These are phyloP conservation scores for Heliconius eleuchia DNA, from an alignment of 1,140 invertebrate species.

Conservation along the genomic window DNA sequence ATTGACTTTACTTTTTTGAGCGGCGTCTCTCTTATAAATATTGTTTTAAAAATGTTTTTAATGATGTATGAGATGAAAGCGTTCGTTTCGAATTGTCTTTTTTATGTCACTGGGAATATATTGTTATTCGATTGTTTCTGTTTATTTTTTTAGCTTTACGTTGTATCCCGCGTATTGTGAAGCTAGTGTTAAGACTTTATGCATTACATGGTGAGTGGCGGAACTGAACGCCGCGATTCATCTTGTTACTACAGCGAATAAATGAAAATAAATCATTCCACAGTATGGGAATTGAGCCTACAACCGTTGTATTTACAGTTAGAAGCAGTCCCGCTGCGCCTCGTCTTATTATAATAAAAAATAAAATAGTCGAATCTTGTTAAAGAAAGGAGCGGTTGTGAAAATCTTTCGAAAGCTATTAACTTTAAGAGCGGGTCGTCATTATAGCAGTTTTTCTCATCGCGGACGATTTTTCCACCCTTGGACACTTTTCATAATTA, in stretches of 20 bases:
- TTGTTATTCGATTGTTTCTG: constrained; percentile 1
- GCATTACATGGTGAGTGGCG: too few relatives aligned
- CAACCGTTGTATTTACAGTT: too few relatives aligned
- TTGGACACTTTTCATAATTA: constrained; percentile 75
- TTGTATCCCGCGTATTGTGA: too few relatives aligned
- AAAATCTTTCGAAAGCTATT: constrained; percentile 63
- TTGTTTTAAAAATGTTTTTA: constrained; percentile 65
- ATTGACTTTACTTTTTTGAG: constrained; percentile 56
- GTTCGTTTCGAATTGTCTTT: constrained; percentile 23
- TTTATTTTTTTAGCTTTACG: not conserved
- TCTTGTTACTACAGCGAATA: too few relatives aligned
- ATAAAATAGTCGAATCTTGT: constrained; percentile 15
- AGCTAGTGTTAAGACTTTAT: too few relatives aligned
- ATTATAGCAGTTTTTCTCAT: constrained; percentile 64
- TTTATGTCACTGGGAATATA: constrained; percentile 18
- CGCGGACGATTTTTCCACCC: constrained; percentile 58
- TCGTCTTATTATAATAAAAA: constrained; percentile 11
- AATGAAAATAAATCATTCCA: too few relatives aligned
- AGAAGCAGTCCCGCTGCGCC: not conserved
- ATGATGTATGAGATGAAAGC: constrained; percentile 47
- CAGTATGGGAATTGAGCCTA: too few relatives aligned
- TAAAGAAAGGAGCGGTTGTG: constrained; percentile 29
- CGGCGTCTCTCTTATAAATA: constrained; percentile 53
- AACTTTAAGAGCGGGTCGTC: constrained; percentile 68
- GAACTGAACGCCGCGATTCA: too few relatives aligned